Percentiles rank a stretch among this genome's conserved stretches.
Evolutionary conservation across 2,797 vertebrate species (phyloP).

Genomic region (Smutsia gigantea): DNA sequence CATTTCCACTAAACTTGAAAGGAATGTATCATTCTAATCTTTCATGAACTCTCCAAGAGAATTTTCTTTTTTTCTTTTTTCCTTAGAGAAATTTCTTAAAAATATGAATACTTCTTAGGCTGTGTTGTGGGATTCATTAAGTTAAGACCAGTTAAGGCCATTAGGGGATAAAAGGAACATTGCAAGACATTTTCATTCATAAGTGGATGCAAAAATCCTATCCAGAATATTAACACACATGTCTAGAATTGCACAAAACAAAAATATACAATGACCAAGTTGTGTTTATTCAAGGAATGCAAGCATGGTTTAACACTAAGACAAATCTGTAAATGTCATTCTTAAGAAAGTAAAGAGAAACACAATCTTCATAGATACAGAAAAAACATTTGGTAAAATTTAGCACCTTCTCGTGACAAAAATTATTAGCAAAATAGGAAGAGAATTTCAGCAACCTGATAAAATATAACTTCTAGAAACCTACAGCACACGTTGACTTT

Average conservation of each 20-base stretch:
- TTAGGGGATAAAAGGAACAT: background rate
- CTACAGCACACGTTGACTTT: background rate
- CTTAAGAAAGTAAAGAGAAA: background rate
- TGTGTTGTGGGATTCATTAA: background rate
- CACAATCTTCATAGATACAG: background rate
- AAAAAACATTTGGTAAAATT: background rate
- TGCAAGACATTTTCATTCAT: background rate
- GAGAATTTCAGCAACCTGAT: background rate
- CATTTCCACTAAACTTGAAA: background rate
- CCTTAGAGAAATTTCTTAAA: background rate
- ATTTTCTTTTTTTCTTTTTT: background rate
- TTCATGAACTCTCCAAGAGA: background rate
- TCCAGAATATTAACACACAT: background rate
- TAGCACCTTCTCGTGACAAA: background rate
- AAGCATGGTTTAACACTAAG: background rate
- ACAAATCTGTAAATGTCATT: background rate
- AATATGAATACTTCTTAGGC: background rate
- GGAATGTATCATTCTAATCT: background rate
- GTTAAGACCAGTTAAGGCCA: background rate
- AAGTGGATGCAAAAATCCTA: background rate
- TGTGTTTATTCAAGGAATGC: background rate
- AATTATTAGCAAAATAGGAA: background rate
- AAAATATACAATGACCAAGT: background rate
- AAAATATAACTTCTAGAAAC: background rate
- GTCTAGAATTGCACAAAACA: background rate